Evolutionary conservation across 2,113 vertebrate genomes (phyloP), one percentile per base, ranked within the genome.

Genomic region (Lycocorax pyrrhopterus): DNA sequence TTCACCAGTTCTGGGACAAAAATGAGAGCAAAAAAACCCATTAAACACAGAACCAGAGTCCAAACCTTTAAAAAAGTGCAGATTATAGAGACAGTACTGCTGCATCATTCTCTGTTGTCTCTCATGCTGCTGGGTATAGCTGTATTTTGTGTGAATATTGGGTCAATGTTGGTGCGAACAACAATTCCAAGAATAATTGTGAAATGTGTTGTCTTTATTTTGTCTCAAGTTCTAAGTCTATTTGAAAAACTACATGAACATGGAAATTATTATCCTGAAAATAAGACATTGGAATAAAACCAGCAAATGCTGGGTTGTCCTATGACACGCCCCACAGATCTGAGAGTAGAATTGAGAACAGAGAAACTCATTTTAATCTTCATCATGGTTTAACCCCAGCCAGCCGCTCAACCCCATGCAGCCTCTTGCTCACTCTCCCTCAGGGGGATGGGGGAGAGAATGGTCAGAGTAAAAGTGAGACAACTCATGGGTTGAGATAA

Each of bases 351-450:
- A 84, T 13, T 59, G 39, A 84, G 20, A 39, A 52, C n/a, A 39
- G 20, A 11, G 12, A 84, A 69, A 49, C 16, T 68, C 2, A 52
- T 56, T 89, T 77, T 84, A 52, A 46, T 91, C 39, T 80, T 44
- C 47, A 19, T 49, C 23, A 3, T 21, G 13, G 5, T 59, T 84
- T 84, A 87, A 63, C 14, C 13, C 30, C 12, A 23, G 12, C 11
- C 8, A 11, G 35, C 30, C 69, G 15, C 60, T 92, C 49, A 82
- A 23, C 17, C 29, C 13, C 29, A 32, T 32, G 10, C 23, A 71
- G 29, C 41, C 0, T 0, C 55, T 85, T 16, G 1, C 30, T 88
- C 19, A 10, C 22, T 68, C 12, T n/a, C 5, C 6, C 12, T 9
- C 26, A 20, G 30, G 37, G 33, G 5, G 6, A n/a, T 46, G 17